Percentiles rank a stretch among this genome's conserved stretches.
Conservation (phyloP, 2,113 vertebrate genomes). For the Polypterus bichir region DNA sequence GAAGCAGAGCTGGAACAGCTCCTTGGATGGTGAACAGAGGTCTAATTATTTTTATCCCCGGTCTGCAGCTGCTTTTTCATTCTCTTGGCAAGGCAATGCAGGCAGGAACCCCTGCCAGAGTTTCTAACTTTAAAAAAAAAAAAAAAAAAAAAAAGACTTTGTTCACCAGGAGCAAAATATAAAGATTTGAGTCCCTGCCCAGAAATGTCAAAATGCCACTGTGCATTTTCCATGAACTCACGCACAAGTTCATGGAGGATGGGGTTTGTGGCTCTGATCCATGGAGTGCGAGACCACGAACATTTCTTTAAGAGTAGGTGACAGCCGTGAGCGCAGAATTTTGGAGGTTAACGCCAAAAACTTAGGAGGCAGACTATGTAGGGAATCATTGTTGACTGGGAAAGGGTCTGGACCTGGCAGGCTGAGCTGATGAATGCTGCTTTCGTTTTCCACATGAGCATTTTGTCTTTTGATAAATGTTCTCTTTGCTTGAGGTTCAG, state of each 20-base stretch:
- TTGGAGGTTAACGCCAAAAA: too few relatives aligned
- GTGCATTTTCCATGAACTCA: conserved; percentile 47
- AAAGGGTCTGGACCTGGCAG: too few relatives aligned
- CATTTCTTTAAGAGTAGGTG: too few relatives aligned
- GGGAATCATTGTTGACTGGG: too few relatives aligned
- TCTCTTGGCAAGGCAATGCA: conserved; percentile 49
- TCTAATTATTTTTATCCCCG: conserved; percentile 62
- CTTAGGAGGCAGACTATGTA: too few relatives aligned
- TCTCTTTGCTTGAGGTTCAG: too few relatives aligned
- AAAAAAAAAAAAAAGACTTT: conserved; percentile 62
- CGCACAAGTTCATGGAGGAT: conserved; percentile 16
- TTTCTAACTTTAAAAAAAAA: conserved; percentile 53
- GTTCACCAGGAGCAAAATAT: conserved; percentile 51
- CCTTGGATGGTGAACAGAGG: conserved; percentile 63
- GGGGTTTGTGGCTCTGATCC: conserved; percentile 40
- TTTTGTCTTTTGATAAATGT: too few relatives aligned
- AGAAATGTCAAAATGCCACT: conserved; percentile 47
- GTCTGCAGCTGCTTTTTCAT: conserved; percentile 67
- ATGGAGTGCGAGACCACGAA: conserved; percentile 11
- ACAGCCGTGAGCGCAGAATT: too few relatives aligned
- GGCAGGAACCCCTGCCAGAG: conserved; percentile 49
- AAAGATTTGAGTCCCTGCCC: conserved; percentile 48
- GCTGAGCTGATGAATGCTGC: too few relatives aligned
- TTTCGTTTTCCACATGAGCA: too few relatives aligned
- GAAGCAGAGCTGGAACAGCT: conserved; percentile 25